Percentiles rank a stretch among this genome's conserved stretches.
These are phyloP conservation scores for Tupiocoris notatus DNA, from an alignment of 2,888 invertebrate species.

Conservation along the genomic window DNA sequence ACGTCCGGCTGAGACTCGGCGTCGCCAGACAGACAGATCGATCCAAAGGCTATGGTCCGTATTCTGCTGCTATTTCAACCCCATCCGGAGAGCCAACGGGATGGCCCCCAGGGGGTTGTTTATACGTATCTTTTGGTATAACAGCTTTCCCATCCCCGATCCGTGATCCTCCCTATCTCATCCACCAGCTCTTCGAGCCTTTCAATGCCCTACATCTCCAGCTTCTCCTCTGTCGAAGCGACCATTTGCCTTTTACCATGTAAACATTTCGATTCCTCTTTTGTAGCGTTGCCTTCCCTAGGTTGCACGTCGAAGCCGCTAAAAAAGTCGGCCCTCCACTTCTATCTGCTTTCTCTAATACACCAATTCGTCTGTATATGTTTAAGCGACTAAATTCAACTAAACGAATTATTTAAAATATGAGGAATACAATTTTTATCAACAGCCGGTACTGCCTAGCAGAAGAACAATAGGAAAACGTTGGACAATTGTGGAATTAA, in stretches of 20 bases:
- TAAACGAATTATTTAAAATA: no score
- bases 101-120: conserved; percentile 16
- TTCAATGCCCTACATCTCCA: background rate
- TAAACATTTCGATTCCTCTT: conserved; percentile 26
- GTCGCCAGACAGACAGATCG: conserved; percentile 37
- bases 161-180: background rate
- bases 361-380: no score
- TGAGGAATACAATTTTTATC: no score
- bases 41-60: conserved; percentile 3
- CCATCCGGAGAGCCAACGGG: background rate
- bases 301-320: background rate
- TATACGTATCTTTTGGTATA: conserved; percentile 19
- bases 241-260: background rate
- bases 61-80: background rate
- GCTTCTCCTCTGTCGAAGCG: background rate
- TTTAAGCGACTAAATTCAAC: no score
- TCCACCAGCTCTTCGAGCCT: background rate
- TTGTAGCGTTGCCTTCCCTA: background rate
- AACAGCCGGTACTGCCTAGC: no score
- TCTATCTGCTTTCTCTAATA: no score
- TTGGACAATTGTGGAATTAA: no score
- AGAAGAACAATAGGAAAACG: no score
- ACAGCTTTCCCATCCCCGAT: background rate
- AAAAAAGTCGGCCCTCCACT: no score
- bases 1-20: conserved; percentile 30